Conservation (phyloP, 1,140 invertebrate species). For the Drosophila subobscura region DNA sequence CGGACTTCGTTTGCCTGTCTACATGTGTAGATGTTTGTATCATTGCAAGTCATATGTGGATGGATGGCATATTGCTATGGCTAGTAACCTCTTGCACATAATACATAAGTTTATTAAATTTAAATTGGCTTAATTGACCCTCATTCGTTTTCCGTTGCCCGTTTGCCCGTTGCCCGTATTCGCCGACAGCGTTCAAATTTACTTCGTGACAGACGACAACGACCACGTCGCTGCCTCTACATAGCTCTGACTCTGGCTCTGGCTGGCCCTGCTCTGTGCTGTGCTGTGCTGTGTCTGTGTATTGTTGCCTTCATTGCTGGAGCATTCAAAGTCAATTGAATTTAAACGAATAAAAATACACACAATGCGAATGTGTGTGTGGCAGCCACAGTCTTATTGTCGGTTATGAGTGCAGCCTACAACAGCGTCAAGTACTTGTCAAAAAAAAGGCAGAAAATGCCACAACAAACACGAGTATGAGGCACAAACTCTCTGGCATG, state of each 20-base stretch:
- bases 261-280: slow-evolving; percentile 1
- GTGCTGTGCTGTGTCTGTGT: slow-evolving; percentile 15
- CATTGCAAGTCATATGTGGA: slow-evolving; percentile 62
- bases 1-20: not conserved
- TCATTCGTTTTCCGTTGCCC: slow-evolving; percentile 79
- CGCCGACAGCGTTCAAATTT: slow-evolving; percentile 50
- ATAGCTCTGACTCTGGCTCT: slow-evolving; percentile 15
- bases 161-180: slow-evolving; percentile 49
- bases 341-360: slow-evolving; percentile 80
- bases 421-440: slow-evolving; percentile 62
- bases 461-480: not conserved
- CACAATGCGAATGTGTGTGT: slow-evolving; percentile 56
- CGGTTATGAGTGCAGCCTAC: slow-evolving; percentile 49
- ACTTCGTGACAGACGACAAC: slow-evolving; percentile 61
- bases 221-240: slow-evolving; percentile 30
- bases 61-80: slow-evolving; percentile 54
- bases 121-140: slow-evolving; percentile 83
- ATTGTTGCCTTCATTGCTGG: slow-evolving; percentile 74
- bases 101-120: slow-evolving; percentile 83
- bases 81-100: slow-evolving; percentile 81
- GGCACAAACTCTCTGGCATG: slow-evolving; percentile 36
- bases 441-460: slow-evolving; percentile 34
- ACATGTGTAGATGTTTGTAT: slow-evolving; percentile 50
- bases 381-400: slow-evolving; percentile 49
- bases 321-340: slow-evolving; percentile 82